Percentiles rank a stretch among this genome's conserved stretches.
Conservation (phyloP, 2,888 invertebrate genomes). For the Sphaeridia pumilis region DNA sequence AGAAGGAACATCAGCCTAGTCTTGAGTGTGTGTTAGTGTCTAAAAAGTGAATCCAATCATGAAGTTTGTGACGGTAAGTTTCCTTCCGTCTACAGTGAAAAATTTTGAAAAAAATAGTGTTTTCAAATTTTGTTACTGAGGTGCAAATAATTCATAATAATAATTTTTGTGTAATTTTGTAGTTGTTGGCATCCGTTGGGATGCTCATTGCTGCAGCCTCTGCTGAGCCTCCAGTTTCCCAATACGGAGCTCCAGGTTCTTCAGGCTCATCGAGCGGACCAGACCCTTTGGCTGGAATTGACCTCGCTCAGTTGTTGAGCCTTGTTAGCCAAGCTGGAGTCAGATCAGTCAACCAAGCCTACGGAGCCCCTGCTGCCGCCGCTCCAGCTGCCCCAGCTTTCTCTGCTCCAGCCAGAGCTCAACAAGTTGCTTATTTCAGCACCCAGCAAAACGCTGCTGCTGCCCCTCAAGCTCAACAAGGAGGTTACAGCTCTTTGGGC, state of each 20-base stretch:
- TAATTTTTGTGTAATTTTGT: conserved; percentile 6
- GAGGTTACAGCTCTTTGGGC: background rate
- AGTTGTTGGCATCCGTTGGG: conserved; percentile 35
- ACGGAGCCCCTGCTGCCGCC: conserved; percentile 1
- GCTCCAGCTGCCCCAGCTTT: background rate
- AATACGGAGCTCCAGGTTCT: conserved; percentile 17
- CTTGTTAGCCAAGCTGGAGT: conserved; percentile 7
- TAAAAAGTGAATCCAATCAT: no score
- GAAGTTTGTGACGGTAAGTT: conserved; percentile 14
- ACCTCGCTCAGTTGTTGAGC: conserved; percentile 9
- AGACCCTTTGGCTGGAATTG: conserved; percentile 9
- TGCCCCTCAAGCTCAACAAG: no score
- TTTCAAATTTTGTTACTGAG: no score
- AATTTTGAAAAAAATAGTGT: no score
- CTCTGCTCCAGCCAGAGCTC: conserved; percentile 9
- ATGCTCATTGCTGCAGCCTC: conserved; percentile 30
- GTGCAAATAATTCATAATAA: background rate
- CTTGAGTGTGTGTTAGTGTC: no score
- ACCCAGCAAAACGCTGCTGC: background rate
- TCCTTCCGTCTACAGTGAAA: no score
- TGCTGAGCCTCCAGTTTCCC: conserved; percentile 22
- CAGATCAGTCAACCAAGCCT: background rate
- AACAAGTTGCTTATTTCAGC: conserved; percentile 12
- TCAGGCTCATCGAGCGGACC: background rate
- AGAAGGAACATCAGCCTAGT: background rate